Evolutionary conservation across 2,113 vertebrate genomes (phyloP), one percentile per base, ranked within the genome.

Genomic region (Leptosomus discolor): DNA sequence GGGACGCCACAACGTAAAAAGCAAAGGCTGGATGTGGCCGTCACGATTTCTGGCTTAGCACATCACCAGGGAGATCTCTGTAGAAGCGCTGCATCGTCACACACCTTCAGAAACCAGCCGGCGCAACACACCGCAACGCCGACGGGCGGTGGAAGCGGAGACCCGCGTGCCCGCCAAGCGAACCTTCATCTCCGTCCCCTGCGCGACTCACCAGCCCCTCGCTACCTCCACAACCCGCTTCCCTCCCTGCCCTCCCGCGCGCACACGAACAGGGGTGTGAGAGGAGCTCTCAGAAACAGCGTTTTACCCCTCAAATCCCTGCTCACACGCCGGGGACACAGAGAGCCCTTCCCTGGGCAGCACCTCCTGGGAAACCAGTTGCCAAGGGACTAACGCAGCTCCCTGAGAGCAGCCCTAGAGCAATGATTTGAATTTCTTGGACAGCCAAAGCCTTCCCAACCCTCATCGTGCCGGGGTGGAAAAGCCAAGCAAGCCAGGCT

Each of bases 381-480:
- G 23, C 41, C 43, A 14, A 36, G 21, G 30, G 43, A 68, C 30
- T 24, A 24, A 51, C 23, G 41, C 6, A 56, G 19, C 15, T 12
- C 53, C 27, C 29, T 3, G 13, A 36, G 29, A 43, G 39, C 1
- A 4, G 30, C 37, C 32, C 15, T 11, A 16, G 16, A 61, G 41
- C 37, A 61, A 32, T 0, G 6, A 41, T 14, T 22, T 32, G 5
- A 39, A 69, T 32, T 53, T 26, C 30, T 1, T 19, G 13, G 43
- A 34, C 15, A 50, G 23, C 16, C 54, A 30, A 30, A 80, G 48
- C 48, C 63, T 41, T 69, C 32, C 20, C 17, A 23, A 45, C 5
- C 5, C 24, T 17, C 39, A 3, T 1, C 1, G 0, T 0, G 36
- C 15, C 16, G 5, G 65, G 54, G 5, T 0, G 8, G 22, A 3